Evolutionary conservation across 2,888 invertebrate species (phyloP).

Genomic region (Cepaea hortensis): DNA sequence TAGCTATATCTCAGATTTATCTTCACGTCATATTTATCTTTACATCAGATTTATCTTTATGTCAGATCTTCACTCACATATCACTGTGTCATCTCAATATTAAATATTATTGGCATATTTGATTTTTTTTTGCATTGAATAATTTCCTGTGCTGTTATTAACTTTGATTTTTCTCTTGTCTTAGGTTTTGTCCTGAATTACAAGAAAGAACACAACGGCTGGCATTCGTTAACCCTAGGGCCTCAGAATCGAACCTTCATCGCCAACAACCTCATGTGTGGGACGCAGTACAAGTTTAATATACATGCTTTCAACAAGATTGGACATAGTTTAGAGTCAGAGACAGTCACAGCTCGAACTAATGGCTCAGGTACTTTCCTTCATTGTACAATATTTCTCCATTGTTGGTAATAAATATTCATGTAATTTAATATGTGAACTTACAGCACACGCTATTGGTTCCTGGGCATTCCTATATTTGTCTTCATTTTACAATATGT

Average conservation of each 20-base stretch:
- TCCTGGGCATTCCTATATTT: too few species aligned
- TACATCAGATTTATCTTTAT: too few species aligned
- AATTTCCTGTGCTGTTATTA: neutral
- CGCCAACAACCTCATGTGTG: constrained; percentile 91
- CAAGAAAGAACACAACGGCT: constrained; percentile 95
- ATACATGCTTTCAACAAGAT: constrained; percentile 94
- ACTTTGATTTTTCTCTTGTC: neutral
- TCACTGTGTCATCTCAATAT: too few species aligned
- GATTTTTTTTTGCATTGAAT: neutral
- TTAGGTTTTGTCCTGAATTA: constrained; percentile 90
- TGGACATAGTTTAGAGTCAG: constrained; percentile 93
- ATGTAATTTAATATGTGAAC: neutral
- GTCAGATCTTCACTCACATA: too few species aligned
- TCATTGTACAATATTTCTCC: neutral
- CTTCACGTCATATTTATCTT: too few species aligned
- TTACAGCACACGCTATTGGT: too few species aligned
- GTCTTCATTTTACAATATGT: too few species aligned
- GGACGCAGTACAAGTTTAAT: constrained; percentile 93
- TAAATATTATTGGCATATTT: too few species aligned
- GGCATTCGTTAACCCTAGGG: constrained; percentile 84
- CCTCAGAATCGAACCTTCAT: constrained; percentile 86
- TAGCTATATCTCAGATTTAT: too few species aligned
- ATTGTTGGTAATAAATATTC: neutral
- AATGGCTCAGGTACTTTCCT: constrained; percentile 86
- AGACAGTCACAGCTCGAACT: constrained; percentile 90